A percentile compares a stretch with the other conserved stretches of the same genome.
phyloP scores from a whole-genome alignment of 2,113 vertebrate species.

The Oxygymnocypris stewartii region DNA sequence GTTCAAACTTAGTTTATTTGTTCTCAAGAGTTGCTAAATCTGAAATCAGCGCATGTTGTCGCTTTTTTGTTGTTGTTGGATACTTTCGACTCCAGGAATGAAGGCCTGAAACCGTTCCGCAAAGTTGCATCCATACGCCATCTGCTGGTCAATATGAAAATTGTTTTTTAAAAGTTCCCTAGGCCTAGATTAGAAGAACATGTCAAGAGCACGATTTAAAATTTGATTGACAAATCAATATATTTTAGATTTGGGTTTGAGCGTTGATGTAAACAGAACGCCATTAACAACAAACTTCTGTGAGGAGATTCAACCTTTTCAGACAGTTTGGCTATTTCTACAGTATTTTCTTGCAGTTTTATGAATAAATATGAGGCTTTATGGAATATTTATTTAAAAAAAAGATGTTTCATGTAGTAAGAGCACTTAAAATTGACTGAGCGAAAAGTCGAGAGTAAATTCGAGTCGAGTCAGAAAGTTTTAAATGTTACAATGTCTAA shows the following conservation, averaged over 20 bases:
- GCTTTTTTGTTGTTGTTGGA: background rate
- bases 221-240: background rate
- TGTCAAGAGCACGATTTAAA: background rate
- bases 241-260: background rate
- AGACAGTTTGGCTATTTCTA: background rate
- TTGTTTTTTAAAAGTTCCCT: background rate
- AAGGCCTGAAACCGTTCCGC: background rate
- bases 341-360: background rate
- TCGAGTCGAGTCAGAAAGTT: background rate
- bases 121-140: background rate
- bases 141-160: conserved; percentile 3
- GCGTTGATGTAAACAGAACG: background rate
- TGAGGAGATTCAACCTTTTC: background rate
- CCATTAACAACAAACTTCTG: background rate
- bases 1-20: background rate
- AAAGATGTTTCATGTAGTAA: background rate
- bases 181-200: too few species aligned
- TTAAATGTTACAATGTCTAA: background rate
- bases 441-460: too few species aligned
- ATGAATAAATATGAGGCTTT: background rate
- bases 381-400: background rate
- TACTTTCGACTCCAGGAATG: background rate
- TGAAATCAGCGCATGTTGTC: background rate
- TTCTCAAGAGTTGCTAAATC: too few species aligned
- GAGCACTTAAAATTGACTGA: too few species aligned